Percentiles rank a stretch among this genome's conserved stretches.
phyloP scores from a whole-genome alignment of 2,888 invertebrate genomes.

The Dyspetes luteomarginatus region DNA sequence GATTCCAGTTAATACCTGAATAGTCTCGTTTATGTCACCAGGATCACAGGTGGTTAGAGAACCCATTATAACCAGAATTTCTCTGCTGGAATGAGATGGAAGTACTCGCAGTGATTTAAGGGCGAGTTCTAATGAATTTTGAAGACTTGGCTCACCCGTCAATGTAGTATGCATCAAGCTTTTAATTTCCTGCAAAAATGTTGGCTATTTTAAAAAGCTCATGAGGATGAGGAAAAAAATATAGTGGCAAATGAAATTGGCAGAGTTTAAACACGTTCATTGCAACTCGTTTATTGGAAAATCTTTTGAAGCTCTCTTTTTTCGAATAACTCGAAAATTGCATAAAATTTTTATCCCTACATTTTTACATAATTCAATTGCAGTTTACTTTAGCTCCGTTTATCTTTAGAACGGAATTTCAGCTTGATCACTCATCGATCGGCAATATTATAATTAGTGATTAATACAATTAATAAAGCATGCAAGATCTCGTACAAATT shows the following conservation, averaged over 20 bases:
- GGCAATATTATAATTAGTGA: no score
- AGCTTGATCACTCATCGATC: no score
- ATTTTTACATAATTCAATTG: no score
- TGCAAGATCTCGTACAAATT: no score
- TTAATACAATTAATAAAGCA: no score
- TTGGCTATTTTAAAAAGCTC: not conserved
- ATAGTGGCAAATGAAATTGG: not conserved
- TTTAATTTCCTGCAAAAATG: constrained; percentile 76
- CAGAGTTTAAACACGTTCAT: not conserved
- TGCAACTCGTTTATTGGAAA: no score
- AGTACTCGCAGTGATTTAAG: constrained; percentile 92
- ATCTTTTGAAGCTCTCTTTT: no score
- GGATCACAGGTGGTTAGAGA: constrained; percentile 99
- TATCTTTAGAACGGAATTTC: no score
- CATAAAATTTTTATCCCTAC: no score
- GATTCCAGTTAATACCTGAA: constrained; percentile 86
- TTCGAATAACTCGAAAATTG: no score
- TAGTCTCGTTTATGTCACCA: constrained; percentile 93
- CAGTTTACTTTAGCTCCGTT: no score
- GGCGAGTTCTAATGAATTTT: constrained; percentile 97
- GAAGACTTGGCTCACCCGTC: constrained; percentile 97
- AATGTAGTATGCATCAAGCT: constrained; percentile 88
- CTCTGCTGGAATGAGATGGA: constrained; percentile 97
- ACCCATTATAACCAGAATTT: constrained; percentile 95
- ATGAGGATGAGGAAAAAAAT: not conserved